Conservation (phyloP, 2,797 vertebrate species). For the Sebastiscus albofasciatus region DNA sequence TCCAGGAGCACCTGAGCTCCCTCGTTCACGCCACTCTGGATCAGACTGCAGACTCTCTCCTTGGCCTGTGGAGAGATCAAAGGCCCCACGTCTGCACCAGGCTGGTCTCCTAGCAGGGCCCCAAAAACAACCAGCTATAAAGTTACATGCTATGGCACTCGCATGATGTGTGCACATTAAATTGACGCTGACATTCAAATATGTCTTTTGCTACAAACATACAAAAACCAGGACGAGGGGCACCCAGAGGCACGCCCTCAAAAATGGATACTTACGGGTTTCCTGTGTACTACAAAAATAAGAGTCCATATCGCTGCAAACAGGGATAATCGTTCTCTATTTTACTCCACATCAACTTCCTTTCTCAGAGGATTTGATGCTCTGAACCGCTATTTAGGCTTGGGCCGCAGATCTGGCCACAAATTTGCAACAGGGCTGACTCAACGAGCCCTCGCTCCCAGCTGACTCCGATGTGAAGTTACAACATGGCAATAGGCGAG, state of each 20-base stretch:
- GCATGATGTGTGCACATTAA: slow-evolving; percentile 20
- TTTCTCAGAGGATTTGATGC: slow-evolving; percentile 60
- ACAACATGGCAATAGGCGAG: slow-evolving; percentile 61
- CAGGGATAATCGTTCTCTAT: slow-evolving; percentile 42
- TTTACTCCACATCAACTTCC: slow-evolving; percentile 59
- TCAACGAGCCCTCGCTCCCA: slow-evolving; percentile 72
- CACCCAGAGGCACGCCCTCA: slow-evolving; percentile 64
- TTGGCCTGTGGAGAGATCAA: slow-evolving; percentile 93
- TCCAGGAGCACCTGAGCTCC: slow-evolving; percentile 92
- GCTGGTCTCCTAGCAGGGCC: slow-evolving; percentile 89
- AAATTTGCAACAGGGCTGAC: slow-evolving; percentile 80
- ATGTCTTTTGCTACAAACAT: slow-evolving; percentile 40
- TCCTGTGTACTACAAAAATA: slow-evolving; percentile 64
- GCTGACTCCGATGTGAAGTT: slow-evolving; percentile 70
- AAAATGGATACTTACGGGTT: slow-evolving; percentile 68
- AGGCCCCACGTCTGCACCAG: slow-evolving; percentile 94
- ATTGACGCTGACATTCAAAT: slow-evolving; percentile 38
- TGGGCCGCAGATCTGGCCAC: slow-evolving; percentile 74
- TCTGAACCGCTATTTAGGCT: slow-evolving; percentile 71
- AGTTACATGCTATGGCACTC: slow-evolving; percentile 43
- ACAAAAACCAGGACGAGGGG: slow-evolving; percentile 56
- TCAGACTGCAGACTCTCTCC: slow-evolving; percentile 88
- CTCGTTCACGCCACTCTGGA: slow-evolving; percentile 92
- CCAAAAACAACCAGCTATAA: slow-evolving; percentile 67
- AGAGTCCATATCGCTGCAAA: slow-evolving; percentile 48